Conservation (phyloP, 2,113 vertebrate genomes). For the Pseudorhombus dupliciocellatus region DNA sequence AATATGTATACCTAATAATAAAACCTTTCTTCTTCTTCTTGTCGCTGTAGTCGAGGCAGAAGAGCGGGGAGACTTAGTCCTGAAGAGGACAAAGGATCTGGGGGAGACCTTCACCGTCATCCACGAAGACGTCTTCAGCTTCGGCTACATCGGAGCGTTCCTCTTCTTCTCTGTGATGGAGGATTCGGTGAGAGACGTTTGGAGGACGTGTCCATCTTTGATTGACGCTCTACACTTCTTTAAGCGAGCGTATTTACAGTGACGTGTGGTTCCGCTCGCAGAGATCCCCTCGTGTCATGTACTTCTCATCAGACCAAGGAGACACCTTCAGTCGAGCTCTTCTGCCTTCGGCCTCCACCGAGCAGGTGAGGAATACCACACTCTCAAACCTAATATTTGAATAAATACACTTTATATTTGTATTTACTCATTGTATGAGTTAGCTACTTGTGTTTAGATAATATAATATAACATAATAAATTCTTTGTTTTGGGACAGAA, state of each 20-base stretch:
- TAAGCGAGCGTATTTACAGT: neutral
- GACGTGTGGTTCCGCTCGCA: conserved; percentile 34
- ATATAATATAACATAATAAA: too few species aligned
- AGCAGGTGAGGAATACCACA: conserved; percentile 74
- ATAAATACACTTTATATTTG: neutral
- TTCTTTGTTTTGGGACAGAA: too few species aligned
- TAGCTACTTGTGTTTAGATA: too few species aligned
- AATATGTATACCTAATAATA: too few species aligned
- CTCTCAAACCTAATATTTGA: too few species aligned
- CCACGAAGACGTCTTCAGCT: conserved; percentile 80
- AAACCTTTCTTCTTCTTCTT: neutral
- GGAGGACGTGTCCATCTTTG: too few species aligned
- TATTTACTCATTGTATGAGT: neutral
- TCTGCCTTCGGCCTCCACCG: conserved; percentile 81
- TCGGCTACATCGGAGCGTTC: conserved; percentile 83
- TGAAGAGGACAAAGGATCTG: conserved; percentile 80
- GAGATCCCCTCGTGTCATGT: conserved; percentile 82
- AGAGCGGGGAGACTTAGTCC: conserved; percentile 73
- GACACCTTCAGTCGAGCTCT: conserved; percentile 78
- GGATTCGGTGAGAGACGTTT: conserved; percentile 63
- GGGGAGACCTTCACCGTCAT: conserved; percentile 79
- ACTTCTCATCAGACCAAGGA: conserved; percentile 83
- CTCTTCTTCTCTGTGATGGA: conserved; percentile 85
- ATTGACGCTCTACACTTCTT: too few species aligned
- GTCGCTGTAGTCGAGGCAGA: conserved; percentile 73